Base-by-base conservation (phyloP, 2,888 invertebrate species). In the Apamea epomidion region DNA sequence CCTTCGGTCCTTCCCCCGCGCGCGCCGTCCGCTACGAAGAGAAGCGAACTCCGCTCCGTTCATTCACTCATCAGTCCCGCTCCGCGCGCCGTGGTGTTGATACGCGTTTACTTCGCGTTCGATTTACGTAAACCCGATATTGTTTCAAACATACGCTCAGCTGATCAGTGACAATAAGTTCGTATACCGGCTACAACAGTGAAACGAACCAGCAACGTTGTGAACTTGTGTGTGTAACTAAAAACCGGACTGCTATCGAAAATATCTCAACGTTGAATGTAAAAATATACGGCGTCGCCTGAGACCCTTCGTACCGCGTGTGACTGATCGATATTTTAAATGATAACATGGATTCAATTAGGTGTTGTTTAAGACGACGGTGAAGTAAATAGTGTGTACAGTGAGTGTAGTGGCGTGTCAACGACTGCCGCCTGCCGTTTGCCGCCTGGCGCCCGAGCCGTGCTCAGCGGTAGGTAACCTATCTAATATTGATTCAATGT, bases 291-390 rank as follows among this genome's bases (percentile, higher is more conserved):
- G 94, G 92, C 95, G 95, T 95, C 96, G 94, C 91, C 93, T 88
- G 94, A 95, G 95, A 93, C 94, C 93, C 92, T 94, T 93, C 92
- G 92, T 91, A 92, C 94, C 94, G 94, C 95, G 95, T 96, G 96
- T 95, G 95, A 95, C 96, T 96, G 96, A 97, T 97, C 97, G 96
- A 97, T 97, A 97, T 95, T 97, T 95, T 96, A 96, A 97, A 97
- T 96, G 96, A 96, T 97, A 97, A 96, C 96, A 97, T 96, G 97
- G 94, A 95, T 97, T 96, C 95, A 96, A 96, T 96, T 95, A 96
- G 91, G 94, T 96, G 94, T 93, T 93, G 92, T 94, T 93, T 93
- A 90, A 94, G 94, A 95, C 95, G 94, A 94, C 93, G 90, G 94
- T 95, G 95, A 94, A 92, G 91, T 92, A 90, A 89, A 93, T 90